Base-by-base conservation (phyloP, 2,888 invertebrate species). In the Eupithecia subumbrata region DNA sequence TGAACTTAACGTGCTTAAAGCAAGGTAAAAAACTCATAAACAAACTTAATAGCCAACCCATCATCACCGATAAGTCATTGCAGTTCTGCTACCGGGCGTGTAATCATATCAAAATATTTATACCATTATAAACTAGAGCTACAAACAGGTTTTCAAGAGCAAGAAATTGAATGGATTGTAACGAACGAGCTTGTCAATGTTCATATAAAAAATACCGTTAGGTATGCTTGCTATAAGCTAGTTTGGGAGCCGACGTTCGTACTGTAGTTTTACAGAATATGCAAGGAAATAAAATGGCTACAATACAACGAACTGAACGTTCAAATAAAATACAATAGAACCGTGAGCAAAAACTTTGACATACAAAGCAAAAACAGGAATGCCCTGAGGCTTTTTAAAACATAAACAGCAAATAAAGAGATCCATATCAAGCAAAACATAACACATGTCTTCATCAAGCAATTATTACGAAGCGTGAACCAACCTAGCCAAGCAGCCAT, bases 81-180 rank as follows among this genome's bases (percentile, higher is more conserved):
- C 43, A 69, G 74, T 72, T n/a, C 37, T 16, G 71, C 76, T 76
- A 74, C 71, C 69, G 69, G 60, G 64, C 69, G 22, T 43, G 52
- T 64, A 69, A 75, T 69, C 43, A 40, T 64, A 76, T 76, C 73
- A 76, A 69, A 76, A 73, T 76, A 72, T 77, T 72, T 72, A 74
- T 67, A 72, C 48, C 72, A 63, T 63, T 68, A 56, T 48, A 72
- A 68, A 77, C 40, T 73, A 37, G 74, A 74, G 45, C 70, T 37
- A 40, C 56, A 76, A 77, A 77, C 77, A 16, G 72, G 77, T 77
- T 75, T 22, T 67, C 48, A 60, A 69, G 66, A 72, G 64, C 69
- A 70, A 64, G 74, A 63, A 71, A 63, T 74, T 40, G 63, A 64
- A 70, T 74, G 64, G 40, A 40, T 72, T 69, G 66, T 69, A 66